Conservation (phyloP, 2,113 vertebrate species). For the Gnathonemus longibarbis region DNA sequence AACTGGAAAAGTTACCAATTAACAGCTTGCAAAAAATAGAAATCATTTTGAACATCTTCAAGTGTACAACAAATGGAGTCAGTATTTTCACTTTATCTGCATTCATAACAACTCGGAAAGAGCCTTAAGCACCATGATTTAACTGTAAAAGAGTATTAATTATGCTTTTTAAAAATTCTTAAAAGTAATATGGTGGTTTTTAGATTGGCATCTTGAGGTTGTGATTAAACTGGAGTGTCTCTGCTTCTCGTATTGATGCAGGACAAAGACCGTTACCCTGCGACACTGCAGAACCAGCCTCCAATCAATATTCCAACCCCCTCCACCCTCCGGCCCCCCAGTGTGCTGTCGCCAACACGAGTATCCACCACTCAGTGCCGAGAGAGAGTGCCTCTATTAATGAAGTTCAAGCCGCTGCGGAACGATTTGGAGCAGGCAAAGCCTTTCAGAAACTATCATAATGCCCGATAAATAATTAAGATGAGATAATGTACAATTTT, state of each 20-base stretch:
- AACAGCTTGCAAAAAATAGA: neutral
- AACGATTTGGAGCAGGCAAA: neutral
- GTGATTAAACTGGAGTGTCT: neutral
- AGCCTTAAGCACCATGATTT: neutral
- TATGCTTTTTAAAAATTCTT: neutral
- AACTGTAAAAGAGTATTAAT: neutral
- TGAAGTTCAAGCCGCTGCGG: neutral
- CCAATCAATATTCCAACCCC: neutral
- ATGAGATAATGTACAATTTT: constrained; percentile 9
- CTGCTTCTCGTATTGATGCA: neutral
- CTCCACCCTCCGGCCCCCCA: neutral
- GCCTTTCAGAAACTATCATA: neutral
- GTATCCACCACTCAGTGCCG: neutral
- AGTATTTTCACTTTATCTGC: neutral
- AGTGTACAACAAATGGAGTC: neutral
- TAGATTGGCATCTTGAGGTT: neutral
- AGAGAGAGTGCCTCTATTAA: neutral
- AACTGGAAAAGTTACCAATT: neutral
- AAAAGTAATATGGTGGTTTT: neutral
- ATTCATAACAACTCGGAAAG: neutral
- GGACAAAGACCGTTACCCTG: neutral
- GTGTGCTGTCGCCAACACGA: neutral
- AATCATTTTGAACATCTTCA: neutral
- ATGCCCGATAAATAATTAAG: neutral
- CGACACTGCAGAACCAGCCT: neutral